These are phyloP conservation scores for Carcinoscorpius rotundicauda DNA, from an alignment of 1,140 invertebrate species.

Conservation along the genomic window DNA sequence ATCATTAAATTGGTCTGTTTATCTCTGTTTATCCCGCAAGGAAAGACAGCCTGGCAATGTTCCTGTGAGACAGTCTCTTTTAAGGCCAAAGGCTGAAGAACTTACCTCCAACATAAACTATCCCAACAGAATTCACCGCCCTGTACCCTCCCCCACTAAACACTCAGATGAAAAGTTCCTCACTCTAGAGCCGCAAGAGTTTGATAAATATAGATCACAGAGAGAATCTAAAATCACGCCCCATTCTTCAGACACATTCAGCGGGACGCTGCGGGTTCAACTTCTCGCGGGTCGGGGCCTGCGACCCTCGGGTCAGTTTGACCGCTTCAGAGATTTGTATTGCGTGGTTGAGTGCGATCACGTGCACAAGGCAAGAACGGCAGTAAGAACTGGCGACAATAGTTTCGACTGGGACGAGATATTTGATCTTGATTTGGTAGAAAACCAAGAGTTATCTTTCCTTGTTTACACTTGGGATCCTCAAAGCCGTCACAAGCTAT, in stretches of 20 bases:
- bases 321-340: slow-evolving; percentile 71
- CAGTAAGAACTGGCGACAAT: slow-evolving; percentile 89
- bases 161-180: slow-evolving; percentile 28
- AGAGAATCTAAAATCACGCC: slow-evolving; percentile 16
- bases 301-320: slow-evolving; percentile 11
- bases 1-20: too few species aligned
- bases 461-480: slow-evolving; percentile 98
- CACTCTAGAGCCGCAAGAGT: slow-evolving; percentile 21
- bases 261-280: slow-evolving; percentile 23
- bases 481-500: slow-evolving; percentile 83
- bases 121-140: slow-evolving; percentile 14
- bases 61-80: too few species aligned
- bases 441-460: slow-evolving; percentile 85
- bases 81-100: too few species aligned
- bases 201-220: slow-evolving; percentile 20
- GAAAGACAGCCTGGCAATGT: too few species aligned
- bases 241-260: slow-evolving; percentile 17
- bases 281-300: slow-evolving; percentile 24
- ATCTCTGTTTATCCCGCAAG: too few species aligned
- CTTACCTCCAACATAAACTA: slow-evolving; percentile 16
- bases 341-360: slow-evolving; percentile 94
- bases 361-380: slow-evolving; percentile 92
- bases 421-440: slow-evolving; percentile 91
- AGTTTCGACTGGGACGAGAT: slow-evolving; percentile 99
- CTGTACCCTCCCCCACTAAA: slow-evolving; percentile 38